Base-by-base conservation (phyloP, 2,113 vertebrate genomes). In the Rousettus leschenaultii region DNA sequence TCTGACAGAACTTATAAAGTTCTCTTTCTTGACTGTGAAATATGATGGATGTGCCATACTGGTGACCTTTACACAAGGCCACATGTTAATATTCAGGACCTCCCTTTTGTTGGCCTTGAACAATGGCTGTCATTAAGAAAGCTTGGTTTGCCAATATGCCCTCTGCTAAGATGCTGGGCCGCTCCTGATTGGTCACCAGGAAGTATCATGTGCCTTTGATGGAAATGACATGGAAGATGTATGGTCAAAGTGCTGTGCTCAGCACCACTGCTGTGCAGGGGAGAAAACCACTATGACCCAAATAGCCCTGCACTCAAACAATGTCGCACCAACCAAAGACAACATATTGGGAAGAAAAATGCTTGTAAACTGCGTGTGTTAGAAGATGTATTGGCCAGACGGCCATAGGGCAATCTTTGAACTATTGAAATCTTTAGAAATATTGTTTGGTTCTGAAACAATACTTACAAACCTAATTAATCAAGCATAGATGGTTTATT, bases 381-480 rank as follows among this genome's bases (percentile, higher is more conserved):
- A 97, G 98, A 99, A 99, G 98, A 99, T 99, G 98, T 99, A 99
- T 99, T 99, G 98, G 98, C 97, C 97, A 97, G 97, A 91, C 82
- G 94, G 98, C 98, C 98, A 99, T 98, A 99, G 98, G 99, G 98
- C 98, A 99, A 98, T 98, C 98, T 99, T 99, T 99, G 98, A 99
- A 99, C 98, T 98, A 99, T 99, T 98, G 98, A 99, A 99, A 98
- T 98, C 99, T 98, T 99, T 99, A 99, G 99, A 98, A 99, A 99
- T 99, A 99, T 99, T 98, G 98, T 98, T 98, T 98, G 95, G 98
- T 99, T 98, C 98, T 97, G 97, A 97, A 98, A 99, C 98, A 99
- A 99, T 99, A 98, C 98, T 98, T 99, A 99, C 98, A 99, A 99
- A 99, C 98, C 98, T 98, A 99, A 99, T 99, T 99, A 99, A 99